Percentiles rank a stretch among this genome's conserved stretches.
These are phyloP conservation scores for Scaptomyza tumidula DNA, from an alignment of 2,888 invertebrate species.

Conservation along the genomic window DNA sequence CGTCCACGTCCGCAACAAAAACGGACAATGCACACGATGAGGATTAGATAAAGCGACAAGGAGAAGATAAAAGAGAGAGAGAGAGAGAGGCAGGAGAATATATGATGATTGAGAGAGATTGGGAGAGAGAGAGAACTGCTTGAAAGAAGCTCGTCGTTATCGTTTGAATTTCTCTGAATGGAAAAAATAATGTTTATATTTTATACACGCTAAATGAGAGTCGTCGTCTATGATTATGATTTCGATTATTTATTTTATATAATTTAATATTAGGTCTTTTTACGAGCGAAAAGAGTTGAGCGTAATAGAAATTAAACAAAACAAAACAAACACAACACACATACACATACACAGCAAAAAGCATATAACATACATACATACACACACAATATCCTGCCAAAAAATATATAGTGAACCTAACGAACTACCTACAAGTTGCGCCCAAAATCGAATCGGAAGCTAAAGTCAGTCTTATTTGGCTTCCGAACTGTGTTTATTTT, in stretches of 20 bases:
- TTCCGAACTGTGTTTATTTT: conserved; percentile 40
- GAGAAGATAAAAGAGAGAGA: conserved; percentile 2
- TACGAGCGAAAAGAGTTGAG: conserved; percentile 66
- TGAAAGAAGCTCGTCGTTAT: conserved; percentile 64
- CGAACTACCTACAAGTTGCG: conserved; percentile 68
- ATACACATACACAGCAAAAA: conserved; percentile 39
- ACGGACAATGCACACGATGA: conserved; percentile 58
- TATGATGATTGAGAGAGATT: conserved; percentile 2
- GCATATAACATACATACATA: conserved; percentile 45
- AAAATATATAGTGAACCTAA: conserved; percentile 64
- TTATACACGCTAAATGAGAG: conserved; percentile 56
- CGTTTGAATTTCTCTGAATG: conserved; percentile 58
- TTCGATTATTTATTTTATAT: conserved; percentile 79
- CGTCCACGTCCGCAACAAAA: conserved; percentile 53
- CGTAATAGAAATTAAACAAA: conserved; percentile 49
- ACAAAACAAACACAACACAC: conserved; percentile 16
- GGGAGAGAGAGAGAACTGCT: conserved; percentile 32
- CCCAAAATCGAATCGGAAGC: conserved; percentile 52
- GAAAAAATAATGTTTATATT: conserved; percentile 52
- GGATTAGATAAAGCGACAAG: conserved; percentile 46
- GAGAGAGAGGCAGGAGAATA: conserved; percentile 2
- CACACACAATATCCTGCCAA: conserved; percentile 72
- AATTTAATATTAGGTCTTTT: conserved; percentile 74
- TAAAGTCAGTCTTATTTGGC: conserved; percentile 9
- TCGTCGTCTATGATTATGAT: conserved; percentile 67